Conservation (phyloP, 2,797 vertebrate genomes). For the Gadopsis marmoratus region DNA sequence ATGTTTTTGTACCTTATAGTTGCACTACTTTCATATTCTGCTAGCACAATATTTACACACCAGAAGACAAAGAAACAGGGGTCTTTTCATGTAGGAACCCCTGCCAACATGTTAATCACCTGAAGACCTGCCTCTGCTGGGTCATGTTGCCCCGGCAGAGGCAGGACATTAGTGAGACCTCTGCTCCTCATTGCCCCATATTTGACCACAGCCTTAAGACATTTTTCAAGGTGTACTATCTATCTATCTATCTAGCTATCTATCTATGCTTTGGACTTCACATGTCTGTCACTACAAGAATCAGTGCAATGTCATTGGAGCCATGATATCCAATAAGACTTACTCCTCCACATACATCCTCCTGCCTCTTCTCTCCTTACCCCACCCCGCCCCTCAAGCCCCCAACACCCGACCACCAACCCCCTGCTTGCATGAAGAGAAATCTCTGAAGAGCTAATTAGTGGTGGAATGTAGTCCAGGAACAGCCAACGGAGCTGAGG, state of each 20-base stretch:
- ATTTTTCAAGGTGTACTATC: slow-evolving; percentile 9
- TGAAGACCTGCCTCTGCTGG: slow-evolving; percentile 69
- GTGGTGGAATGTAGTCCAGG: slow-evolving; percentile 94
- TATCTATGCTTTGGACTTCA: slow-evolving; percentile 19
- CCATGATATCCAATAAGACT: slow-evolving; percentile 64
- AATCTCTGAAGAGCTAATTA: slow-evolving; percentile 99
- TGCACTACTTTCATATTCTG: slow-evolving; percentile 99
- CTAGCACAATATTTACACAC: slow-evolving; percentile 99
- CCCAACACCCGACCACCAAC: slow-evolving; percentile 70
- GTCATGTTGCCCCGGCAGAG: slow-evolving; percentile 62
- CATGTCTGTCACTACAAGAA: slow-evolving; percentile 42
- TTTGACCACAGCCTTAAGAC: slow-evolving; percentile 42
- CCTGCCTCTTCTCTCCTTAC: slow-evolving; percentile 60
- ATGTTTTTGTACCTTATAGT: slow-evolving; percentile 99
- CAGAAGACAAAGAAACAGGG: slow-evolving; percentile 96
- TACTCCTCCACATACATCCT: slow-evolving; percentile 50
- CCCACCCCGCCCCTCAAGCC: slow-evolving; percentile 83
- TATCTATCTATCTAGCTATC: slow-evolving; percentile 41
- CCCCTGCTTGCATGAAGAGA: slow-evolving; percentile 91
- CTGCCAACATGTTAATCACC: slow-evolving; percentile 84
- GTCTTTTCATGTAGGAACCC: slow-evolving; percentile 88
- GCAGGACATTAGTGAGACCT: slow-evolving; percentile 63
- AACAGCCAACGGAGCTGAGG: slow-evolving; percentile 93
- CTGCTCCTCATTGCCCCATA: slow-evolving; percentile 29
- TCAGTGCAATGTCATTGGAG: slow-evolving; percentile 53